Conservation (phyloP, 2,113 vertebrate genomes). For the Erpornis zantholeuca region DNA sequence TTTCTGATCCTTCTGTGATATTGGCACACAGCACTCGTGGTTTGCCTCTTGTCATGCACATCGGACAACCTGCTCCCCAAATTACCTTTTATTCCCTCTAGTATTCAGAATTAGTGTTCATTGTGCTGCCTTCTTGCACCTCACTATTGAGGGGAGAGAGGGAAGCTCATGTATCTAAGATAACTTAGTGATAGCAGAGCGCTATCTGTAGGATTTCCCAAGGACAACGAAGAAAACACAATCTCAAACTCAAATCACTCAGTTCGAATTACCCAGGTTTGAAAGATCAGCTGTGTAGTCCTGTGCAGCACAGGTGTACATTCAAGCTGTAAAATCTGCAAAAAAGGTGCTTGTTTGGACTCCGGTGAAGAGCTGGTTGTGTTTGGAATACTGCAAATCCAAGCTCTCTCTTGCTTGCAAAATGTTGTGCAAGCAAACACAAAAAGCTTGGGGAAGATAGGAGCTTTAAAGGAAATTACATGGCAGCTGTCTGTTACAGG, state of each 20-base stretch:
- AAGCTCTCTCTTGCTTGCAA: background rate
- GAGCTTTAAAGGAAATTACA: background rate
- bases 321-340: background rate
- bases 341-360: background rate
- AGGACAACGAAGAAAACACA: background rate
- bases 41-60: background rate
- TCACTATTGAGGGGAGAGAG: background rate
- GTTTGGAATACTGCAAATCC: background rate
- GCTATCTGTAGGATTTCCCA: background rate
- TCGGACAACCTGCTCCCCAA: fast-evolving
- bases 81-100: background rate
- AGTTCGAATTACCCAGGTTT: background rate
- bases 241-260: background rate
- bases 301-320: background rate
- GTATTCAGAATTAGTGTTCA: background rate
- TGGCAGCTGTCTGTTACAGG: background rate
- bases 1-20: background rate
- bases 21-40: background rate
- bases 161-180: background rate
- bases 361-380: background rate
- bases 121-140: background rate
- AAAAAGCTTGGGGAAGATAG: background rate
- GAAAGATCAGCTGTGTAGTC: background rate
- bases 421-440: background rate
- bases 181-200: background rate